These are phyloP conservation scores for Turritopsis rubra DNA, from an alignment of 30 jellyfish, hydroid and myxozoan species.

Conservation along the genomic window DNA sequence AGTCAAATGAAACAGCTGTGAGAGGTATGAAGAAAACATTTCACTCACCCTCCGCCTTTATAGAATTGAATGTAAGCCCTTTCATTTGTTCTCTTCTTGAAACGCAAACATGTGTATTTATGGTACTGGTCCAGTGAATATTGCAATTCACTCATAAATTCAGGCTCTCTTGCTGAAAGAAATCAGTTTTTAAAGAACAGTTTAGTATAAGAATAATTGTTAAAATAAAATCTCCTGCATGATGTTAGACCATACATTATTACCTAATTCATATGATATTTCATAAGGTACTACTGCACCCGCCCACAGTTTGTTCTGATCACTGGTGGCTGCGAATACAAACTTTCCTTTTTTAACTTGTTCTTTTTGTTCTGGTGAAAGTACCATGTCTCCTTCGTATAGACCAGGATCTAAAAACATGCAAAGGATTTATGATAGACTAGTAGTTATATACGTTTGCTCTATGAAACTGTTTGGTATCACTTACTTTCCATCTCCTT, in stretches of 20 bases:
- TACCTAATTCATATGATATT: conserved; percentile 10
- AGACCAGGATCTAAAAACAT: conserved; percentile 24
- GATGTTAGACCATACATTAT: not conserved
- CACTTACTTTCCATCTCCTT: not conserved
- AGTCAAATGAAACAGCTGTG: too few species aligned
- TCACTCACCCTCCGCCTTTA: conserved; percentile 34
- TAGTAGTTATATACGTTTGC: not conserved
- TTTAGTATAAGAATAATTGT: not conserved
- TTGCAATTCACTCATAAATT: conserved; percentile 11
- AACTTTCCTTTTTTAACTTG: conserved; percentile 25
- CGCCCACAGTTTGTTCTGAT: conserved; percentile 24
- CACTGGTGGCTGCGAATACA: conserved; percentile 18
- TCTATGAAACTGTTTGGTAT: too few species aligned
- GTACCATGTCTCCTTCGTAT: conserved; percentile 35
- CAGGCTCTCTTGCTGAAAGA: conserved; percentile 15
- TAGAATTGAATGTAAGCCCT: conserved; percentile 15
- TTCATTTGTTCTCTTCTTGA: conserved; percentile 29
- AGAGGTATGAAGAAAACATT: not conserved
- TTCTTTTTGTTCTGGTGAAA: conserved; percentile 24
- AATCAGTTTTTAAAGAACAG: not conserved
- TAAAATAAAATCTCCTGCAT: not conserved
- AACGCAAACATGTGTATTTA: conserved; percentile 30
- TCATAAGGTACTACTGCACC: conserved; percentile 34
- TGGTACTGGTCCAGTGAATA: conserved; percentile 24
- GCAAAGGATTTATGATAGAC: not conserved